These are phyloP conservation scores for Thyatira batis DNA, from an alignment of 2,888 invertebrate genomes.

Conservation along the genomic window DNA sequence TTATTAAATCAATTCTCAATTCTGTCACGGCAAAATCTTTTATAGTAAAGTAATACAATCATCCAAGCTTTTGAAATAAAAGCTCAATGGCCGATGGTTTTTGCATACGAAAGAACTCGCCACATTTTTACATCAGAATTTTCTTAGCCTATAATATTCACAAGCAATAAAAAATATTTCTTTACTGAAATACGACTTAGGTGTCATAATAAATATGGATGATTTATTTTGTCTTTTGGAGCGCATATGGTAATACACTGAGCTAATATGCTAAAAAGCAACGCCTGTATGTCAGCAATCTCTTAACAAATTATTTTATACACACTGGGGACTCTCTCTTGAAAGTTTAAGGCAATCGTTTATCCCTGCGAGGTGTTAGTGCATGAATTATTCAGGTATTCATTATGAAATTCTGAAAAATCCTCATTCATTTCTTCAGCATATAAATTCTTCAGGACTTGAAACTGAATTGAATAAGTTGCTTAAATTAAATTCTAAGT, in stretches of 20 bases:
- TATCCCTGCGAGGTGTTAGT: slow-evolving; percentile 22
- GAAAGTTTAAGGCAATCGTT: slow-evolving; percentile 19
- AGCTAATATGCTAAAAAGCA: not conserved
- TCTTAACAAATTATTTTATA: slow-evolving; percentile 25
- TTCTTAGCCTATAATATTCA: too few species aligned
- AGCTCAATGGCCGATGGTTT: too few species aligned
- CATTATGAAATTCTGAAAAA: slow-evolving; percentile 35
- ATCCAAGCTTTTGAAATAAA: too few species aligned
- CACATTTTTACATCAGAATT: not conserved
- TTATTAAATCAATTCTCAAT: not conserved
- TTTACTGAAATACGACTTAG: too few species aligned
- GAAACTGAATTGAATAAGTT: slow-evolving; percentile 27
- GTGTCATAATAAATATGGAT: too few species aligned
- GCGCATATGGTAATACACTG: not conserved
- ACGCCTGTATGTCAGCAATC: not conserved
- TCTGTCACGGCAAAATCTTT: not conserved
- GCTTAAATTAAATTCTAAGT: slow-evolving; percentile 18
- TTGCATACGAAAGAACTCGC: not conserved
- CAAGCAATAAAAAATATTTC: too few species aligned
- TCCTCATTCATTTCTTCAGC: slow-evolving; percentile 25
- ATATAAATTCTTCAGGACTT: slow-evolving; percentile 34
- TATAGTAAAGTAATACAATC: not conserved
- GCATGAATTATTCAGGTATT: slow-evolving; percentile 44
- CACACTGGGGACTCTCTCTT: slow-evolving; percentile 22
- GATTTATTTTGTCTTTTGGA: too few species aligned